Percentiles rank a stretch among this genome's conserved stretches.
Conservation (phyloP, 1,140 invertebrate genomes). For the Oreohelix idahoensis region DNA sequence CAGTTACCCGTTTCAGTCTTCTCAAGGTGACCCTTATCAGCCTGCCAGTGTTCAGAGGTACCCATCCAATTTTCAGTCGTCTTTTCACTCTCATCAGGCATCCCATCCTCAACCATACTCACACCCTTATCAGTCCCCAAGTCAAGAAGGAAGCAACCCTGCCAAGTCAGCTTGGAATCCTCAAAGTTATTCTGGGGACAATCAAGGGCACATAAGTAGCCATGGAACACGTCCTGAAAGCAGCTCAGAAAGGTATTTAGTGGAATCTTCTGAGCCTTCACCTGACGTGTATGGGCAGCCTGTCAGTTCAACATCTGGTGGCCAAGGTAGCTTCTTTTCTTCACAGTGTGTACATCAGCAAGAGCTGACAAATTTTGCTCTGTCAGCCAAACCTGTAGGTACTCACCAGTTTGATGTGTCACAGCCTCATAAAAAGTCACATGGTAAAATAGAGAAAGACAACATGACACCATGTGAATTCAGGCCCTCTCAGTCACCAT, state of each 20-base stretch:
- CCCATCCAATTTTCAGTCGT: conserved; percentile 14
- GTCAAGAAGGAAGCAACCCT: not conserved
- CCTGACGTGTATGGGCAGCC: not conserved
- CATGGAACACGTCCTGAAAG: not conserved
- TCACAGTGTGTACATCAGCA: not conserved
- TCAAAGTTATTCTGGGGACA: not conserved
- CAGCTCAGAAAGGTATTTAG: not conserved
- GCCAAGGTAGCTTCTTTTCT: not conserved
- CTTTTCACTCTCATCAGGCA: not conserved
- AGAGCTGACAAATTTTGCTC: not conserved
- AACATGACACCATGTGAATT: not conserved
- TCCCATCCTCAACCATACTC: not conserved
- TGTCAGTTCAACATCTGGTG: not conserved
- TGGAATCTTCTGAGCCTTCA: not conserved
- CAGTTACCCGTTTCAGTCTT: not conserved
- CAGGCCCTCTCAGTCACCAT: not conserved
- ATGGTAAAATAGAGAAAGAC: not conserved
- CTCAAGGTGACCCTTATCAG: not conserved
- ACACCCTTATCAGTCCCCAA: conserved; percentile 10
- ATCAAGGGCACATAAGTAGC: not conserved
- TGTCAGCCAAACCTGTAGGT: not conserved
- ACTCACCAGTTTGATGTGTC: not conserved
- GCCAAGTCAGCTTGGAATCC: not conserved
- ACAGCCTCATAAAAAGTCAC: not conserved
- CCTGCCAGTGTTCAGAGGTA: not conserved